Conservation (phyloP, 2,888 invertebrate genomes). For the Gastrophysa polygoni region DNA sequence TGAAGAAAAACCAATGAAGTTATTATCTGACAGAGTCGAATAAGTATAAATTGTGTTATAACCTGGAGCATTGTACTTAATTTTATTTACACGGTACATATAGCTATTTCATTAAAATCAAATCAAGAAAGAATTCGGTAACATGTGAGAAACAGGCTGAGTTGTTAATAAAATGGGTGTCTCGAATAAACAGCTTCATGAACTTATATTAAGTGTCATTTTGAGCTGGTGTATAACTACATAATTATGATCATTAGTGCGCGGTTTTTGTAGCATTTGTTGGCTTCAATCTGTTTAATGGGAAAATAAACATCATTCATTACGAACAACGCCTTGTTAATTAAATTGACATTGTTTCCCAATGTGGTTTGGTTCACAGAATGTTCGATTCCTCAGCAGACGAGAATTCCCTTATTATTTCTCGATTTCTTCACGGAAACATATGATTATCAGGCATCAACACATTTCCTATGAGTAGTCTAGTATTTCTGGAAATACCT, state of each 20-base stretch:
- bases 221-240: conserved; percentile 37
- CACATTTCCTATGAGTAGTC: too few species aligned
- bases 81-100: conserved; percentile 13
- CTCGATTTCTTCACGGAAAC: too few species aligned
- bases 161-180: conserved; percentile 29
- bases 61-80: conserved; percentile 7
- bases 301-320: conserved; percentile 38
- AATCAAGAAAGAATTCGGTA: conserved; percentile 40
- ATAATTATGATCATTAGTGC: conserved; percentile 36
- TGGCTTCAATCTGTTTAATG: conserved; percentile 32
- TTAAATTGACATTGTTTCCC: conserved; percentile 21
- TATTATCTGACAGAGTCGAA: background rate
- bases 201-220: conserved; percentile 40
- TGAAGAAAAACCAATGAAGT: too few species aligned
- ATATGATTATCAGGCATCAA: too few species aligned
- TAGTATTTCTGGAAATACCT: too few species aligned
- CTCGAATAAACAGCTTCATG: conserved; percentile 33
- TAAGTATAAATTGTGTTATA: background rate
- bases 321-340: conserved; percentile 31
- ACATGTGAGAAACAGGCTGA: conserved; percentile 35
- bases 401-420: background rate
- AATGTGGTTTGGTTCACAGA: background rate
- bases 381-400: background rate
- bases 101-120: conserved; percentile 41
- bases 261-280: conserved; percentile 32